Percentiles rank a stretch among this genome's conserved stretches.
Conservation (phyloP, 2,797 vertebrate genomes). For the Lepus oiostolus region DNA sequence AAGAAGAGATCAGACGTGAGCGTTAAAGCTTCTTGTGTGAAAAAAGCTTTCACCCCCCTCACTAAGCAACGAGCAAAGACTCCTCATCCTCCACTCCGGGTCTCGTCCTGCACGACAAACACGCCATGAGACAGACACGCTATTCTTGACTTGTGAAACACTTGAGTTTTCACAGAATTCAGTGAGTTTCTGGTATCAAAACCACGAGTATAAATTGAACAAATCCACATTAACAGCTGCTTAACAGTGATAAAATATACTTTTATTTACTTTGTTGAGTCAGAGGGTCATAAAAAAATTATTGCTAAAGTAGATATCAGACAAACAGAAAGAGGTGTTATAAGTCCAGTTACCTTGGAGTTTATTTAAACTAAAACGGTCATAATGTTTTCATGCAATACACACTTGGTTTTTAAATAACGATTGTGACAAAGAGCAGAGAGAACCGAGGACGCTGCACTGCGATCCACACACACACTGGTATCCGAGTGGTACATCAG, state of each 20-base stretch:
- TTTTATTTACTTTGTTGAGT: constrained; percentile 83
- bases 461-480: constrained; percentile 87
- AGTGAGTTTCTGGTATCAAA: constrained; percentile 48
- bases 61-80: constrained; percentile 15
- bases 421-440: constrained; percentile 86
- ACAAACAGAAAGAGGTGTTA: constrained; percentile 83
- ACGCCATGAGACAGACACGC: background rate
- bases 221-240: constrained; percentile 71
- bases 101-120: background rate
- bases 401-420: constrained; percentile 87
- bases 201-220: constrained; percentile 58
- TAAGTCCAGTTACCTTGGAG: constrained; percentile 84
- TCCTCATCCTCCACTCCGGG: background rate
- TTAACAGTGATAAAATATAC: constrained; percentile 83
- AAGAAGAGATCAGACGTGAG: background rate
- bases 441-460: constrained; percentile 83
- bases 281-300: constrained; percentile 82
- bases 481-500: constrained; percentile 86
- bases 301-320: constrained; percentile 86
- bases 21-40: constrained; percentile 3
- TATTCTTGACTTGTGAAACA: constrained; percentile 19
- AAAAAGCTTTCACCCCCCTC: background rate
- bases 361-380: constrained; percentile 88
- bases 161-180: constrained; percentile 10
- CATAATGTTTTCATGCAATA: constrained; percentile 88